Base-by-base conservation (phyloP, 2,888 invertebrate genomes). In the Leucoma salicis region DNA sequence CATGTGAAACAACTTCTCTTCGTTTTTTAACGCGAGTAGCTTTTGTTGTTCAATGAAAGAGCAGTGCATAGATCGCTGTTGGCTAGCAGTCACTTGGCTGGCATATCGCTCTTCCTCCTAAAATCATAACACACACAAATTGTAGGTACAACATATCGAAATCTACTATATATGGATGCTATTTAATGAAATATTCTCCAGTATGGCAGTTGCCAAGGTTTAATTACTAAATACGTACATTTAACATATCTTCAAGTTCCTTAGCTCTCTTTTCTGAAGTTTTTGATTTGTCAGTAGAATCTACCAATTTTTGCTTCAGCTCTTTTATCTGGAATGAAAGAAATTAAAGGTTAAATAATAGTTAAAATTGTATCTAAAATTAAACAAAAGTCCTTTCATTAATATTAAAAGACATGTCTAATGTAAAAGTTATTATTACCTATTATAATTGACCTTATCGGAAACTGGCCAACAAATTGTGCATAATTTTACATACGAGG, bases 241-340 rank as follows among this genome's bases (percentile, higher is more conserved):
- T 91, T 12, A 93, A 77, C 72, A 94, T 91, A 15, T 91, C 88
- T 63, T 93, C 91, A 5, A 94, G 74, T 57, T 92, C 90, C 38
- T 86, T 91, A 0, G 91, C 85, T 21, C 92, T 81, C 59, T 92
- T 93, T 28, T 90, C 91, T 0, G 92, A 82, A 14, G 91, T 88
- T 59, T 91, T 82, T 3, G 89, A 81, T 58, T 91, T 89, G 49
- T 90, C 84, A 27, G 78, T 70, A 1, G 93, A 83, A 1, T 91
- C 90, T 3, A 76, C 61, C 18, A 91, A 46, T 59, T 91, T 92
- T 3, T 64, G 66, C 59, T 89, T 90, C 11, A 92, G 64, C 8
- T 87, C 83, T 31, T 49, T 63, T 1, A 91, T 77, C 82, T 90
- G 79, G 31, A 77, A 74, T 15, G 7, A 4, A n/a, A 24, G 48